Percentiles rank a stretch among this genome's conserved stretches.
phyloP scores from a whole-genome alignment of 1,140 invertebrate species.

The Conus betulinus region DNA sequence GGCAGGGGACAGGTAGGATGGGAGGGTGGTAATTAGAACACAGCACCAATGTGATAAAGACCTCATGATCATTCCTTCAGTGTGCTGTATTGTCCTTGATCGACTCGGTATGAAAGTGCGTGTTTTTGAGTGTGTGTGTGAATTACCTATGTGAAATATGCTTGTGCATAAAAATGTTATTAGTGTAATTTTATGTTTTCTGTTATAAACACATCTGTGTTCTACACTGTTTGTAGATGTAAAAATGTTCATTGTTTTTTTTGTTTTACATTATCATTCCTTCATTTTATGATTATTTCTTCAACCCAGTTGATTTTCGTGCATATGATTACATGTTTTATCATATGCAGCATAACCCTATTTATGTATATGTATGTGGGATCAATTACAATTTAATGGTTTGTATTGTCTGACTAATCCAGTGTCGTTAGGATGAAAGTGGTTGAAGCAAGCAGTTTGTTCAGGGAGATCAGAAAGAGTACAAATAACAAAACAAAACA shows the following conservation, averaged over 20 bases:
- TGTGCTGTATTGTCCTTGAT: neutral
- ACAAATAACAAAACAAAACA: too few species aligned
- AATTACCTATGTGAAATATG: neutral
- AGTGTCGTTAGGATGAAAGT: too few species aligned
- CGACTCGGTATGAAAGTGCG: neutral
- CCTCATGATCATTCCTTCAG: neutral
- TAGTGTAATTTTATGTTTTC: neutral
- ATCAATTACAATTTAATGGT: too few species aligned
- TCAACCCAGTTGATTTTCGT: too few species aligned
- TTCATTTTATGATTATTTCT: neutral
- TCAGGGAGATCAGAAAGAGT: too few species aligned
- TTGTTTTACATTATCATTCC: neutral
- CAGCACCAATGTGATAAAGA: neutral
- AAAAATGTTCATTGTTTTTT: neutral
- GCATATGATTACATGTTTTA: too few species aligned
- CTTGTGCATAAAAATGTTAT: neutral
- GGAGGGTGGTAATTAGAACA: neutral
- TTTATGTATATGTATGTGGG: too few species aligned
- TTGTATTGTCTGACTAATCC: too few species aligned
- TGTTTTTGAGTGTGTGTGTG: constrained; percentile 9
- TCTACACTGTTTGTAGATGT: neutral
- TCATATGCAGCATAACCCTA: too few species aligned
- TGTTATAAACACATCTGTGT: neutral
- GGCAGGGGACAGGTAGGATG: neutral
- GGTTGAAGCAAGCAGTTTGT: too few species aligned